A percentile compares a stretch with the other conserved stretches of the same genome.
These are phyloP conservation scores for Sinocyclocheilus grahami DNA, from an alignment of 2,113 vertebrate genomes.

Conservation along the genomic window DNA sequence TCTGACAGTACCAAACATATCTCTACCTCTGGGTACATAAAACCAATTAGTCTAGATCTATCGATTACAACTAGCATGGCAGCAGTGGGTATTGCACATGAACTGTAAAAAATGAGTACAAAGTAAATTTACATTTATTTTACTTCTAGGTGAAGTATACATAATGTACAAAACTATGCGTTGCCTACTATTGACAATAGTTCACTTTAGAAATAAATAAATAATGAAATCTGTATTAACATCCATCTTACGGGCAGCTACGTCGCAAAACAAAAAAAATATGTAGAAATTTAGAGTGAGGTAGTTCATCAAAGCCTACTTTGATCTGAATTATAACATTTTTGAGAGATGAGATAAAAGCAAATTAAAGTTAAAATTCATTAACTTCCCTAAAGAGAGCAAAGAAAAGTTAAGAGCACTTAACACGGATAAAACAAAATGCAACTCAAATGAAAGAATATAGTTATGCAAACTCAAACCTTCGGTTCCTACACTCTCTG, in stretches of 20 bases:
- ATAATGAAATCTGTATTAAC: conserved; percentile 85
- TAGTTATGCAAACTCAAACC: conserved; percentile 1
- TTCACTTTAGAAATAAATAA: conserved; percentile 83
- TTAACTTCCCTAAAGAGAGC: conserved; percentile 56
- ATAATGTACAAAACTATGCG: conserved; percentile 84
- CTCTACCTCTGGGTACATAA: conserved; percentile 82
- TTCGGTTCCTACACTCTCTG: conserved; percentile 10
- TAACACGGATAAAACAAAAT: conserved; percentile 56
- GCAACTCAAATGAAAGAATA: background rate
- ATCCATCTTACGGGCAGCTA: conserved; percentile 84
- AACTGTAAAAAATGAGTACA: conserved; percentile 67
- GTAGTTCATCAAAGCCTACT: conserved; percentile 93
- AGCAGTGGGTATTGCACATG: conserved; percentile 82
- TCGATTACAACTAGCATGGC: conserved; percentile 82
- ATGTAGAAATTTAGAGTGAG: conserved; percentile 89
- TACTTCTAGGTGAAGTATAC: conserved; percentile 82
- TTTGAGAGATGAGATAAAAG: conserved; percentile 65
- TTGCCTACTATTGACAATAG: conserved; percentile 83
- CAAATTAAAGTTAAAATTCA: conserved; percentile 39
- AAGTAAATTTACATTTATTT: conserved; percentile 73
- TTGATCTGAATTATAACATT: conserved; percentile 69
- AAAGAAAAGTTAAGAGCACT: conserved; percentile 80
- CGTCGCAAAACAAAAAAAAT: conserved; percentile 67
- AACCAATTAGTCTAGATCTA: conserved; percentile 83
- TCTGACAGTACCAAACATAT: conserved; percentile 85